phyloP scores from a whole-genome alignment of 2,797 vertebrate species.

The Coluber constrictor region DNA sequence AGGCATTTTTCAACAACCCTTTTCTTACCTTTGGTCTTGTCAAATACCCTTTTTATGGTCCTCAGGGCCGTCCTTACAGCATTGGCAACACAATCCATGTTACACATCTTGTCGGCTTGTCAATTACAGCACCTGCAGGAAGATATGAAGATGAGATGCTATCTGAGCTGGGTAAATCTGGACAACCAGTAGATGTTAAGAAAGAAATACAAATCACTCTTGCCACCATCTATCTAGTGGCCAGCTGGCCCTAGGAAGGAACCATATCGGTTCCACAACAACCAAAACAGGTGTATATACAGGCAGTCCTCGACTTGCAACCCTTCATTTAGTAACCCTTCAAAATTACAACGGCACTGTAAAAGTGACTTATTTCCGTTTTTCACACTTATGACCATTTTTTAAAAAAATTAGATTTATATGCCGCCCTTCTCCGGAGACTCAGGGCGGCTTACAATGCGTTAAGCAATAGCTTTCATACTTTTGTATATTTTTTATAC shows the following conservation, averaged over 20 bases:
- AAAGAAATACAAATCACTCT: neutral
- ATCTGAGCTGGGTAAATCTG: neutral
- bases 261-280: neutral
- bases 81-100: neutral
- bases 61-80: neutral
- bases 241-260: neutral
- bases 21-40: conserved; percentile 12
- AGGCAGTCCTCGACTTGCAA: neutral
- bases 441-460: too few species aligned
- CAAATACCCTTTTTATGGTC: neutral
- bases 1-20: too few species aligned
- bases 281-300: neutral
- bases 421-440: too few species aligned
- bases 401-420: too few species aligned
- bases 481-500: too few species aligned
- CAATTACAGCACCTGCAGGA: neutral
- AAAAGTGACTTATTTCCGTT: neutral
- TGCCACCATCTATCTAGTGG: neutral
- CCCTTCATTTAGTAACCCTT: neutral
- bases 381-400: neutral
- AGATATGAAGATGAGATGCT: neutral
- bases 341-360: neutral
- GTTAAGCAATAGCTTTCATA: too few species aligned
- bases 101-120: neutral
- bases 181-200: neutral